phyloP scores from a whole-genome alignment of 2,797 vertebrate species.

The Calcarius lapponicus region DNA sequence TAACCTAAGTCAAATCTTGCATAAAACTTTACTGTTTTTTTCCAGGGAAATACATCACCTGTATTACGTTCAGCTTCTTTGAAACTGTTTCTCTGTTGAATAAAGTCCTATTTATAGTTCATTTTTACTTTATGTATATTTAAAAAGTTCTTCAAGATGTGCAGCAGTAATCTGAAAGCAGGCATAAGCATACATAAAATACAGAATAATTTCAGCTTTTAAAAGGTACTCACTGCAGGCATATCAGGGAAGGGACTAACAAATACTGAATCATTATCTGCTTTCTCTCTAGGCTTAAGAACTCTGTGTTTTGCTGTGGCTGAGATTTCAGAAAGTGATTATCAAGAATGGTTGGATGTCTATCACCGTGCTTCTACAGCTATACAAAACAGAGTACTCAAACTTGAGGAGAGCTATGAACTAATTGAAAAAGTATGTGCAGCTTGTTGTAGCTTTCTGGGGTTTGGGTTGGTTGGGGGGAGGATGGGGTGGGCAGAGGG shows the following conservation, averaged over 20 bases:
- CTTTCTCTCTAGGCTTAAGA: constrained; percentile 83
- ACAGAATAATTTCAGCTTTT: neutral
- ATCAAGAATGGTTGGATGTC: constrained; percentile 89
- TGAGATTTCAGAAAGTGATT: constrained; percentile 90
- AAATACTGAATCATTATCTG: neutral
- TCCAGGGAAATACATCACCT: neutral
- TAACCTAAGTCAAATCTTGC: neutral
- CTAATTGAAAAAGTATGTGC: constrained; percentile 93
- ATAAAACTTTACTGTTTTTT: neutral
- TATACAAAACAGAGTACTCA: constrained; percentile 91
- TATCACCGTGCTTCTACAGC: constrained; percentile 88
- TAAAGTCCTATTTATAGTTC: neutral
- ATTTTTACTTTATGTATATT: neutral
- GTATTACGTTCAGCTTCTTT: neutral
- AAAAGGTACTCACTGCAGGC: neutral
- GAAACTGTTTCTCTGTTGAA: neutral
- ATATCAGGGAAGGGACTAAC: neutral
- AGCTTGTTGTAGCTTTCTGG: neutral
- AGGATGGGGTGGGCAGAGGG: neutral
- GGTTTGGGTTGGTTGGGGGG: fast-evolving
- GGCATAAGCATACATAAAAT: neutral
- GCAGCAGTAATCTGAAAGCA: neutral
- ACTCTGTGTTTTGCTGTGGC: constrained; percentile 95
- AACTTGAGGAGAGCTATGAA: constrained; percentile 96
- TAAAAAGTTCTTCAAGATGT: neutral